Evolutionary conservation across 2,888 invertebrate genomes (phyloP).

Genomic region (Ophioninae sp.): DNA sequence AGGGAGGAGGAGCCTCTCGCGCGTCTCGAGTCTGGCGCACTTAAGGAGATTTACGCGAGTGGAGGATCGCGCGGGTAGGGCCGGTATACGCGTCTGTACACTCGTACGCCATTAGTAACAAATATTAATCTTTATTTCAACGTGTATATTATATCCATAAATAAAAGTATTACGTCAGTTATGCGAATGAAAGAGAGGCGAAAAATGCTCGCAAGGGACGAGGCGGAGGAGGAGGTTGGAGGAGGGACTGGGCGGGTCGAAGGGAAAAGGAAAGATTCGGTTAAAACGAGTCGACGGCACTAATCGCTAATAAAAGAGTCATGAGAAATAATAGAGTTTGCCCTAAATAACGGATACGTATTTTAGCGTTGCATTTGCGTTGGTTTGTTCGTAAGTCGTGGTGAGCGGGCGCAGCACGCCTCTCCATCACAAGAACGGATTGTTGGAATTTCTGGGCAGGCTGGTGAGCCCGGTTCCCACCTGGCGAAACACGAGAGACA

Average conservation of each 20-base stretch:
- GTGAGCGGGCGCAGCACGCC: constrained; percentile 65
- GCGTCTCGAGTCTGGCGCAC: no score
- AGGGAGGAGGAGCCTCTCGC: no score
- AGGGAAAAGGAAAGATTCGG: constrained; percentile 63
- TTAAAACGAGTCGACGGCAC: constrained; percentile 72
- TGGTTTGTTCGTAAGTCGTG: constrained; percentile 73
- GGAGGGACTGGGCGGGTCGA: constrained; percentile 57
- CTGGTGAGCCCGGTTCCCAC: constrained; percentile 77
- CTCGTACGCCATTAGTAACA: constrained; percentile 75
- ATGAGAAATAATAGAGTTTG: constrained; percentile 74
- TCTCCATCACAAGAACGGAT: constrained; percentile 84
- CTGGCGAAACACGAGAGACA: constrained; percentile 65
- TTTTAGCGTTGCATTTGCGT: constrained; percentile 73
- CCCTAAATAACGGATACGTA: constrained; percentile 74
- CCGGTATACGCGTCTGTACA: constrained; percentile 28
- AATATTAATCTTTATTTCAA: constrained; percentile 79
- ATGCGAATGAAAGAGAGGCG: constrained; percentile 71
- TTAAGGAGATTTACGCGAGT: background rate
- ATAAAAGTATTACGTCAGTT: constrained; percentile 77
- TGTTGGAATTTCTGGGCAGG: constrained; percentile 82
- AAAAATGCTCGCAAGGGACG: constrained; percentile 44
- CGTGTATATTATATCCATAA: constrained; percentile 79
- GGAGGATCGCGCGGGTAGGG: background rate
- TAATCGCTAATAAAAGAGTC: constrained; percentile 76
- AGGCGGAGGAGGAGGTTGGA: constrained; percentile 38